phyloP scores from a whole-genome alignment of 2,113 vertebrate species.

The Lepus americanus region DNA sequence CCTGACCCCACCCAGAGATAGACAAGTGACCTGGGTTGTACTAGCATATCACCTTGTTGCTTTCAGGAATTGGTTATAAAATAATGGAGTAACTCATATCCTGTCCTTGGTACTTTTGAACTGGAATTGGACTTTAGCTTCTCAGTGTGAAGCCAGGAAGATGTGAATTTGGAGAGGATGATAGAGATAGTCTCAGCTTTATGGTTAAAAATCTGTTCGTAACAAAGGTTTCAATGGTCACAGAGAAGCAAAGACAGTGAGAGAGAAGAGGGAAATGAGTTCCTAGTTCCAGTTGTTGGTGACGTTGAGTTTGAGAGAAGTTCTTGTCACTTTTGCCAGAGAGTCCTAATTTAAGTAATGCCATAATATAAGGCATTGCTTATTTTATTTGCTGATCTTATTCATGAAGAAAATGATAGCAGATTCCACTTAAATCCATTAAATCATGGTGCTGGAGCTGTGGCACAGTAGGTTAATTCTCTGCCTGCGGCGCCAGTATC shows the following conservation, averaged over 20 bases:
- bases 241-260: background rate
- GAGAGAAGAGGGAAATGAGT: background rate
- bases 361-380: background rate
- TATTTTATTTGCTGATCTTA: constrained; percentile 36
- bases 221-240: background rate
- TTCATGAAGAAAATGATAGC: background rate
- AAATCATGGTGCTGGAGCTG: too few species aligned
- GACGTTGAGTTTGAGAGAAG: background rate
- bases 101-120: background rate
- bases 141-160: background rate
- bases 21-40: background rate
- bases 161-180: background rate
- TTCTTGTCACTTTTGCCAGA: constrained; percentile 11
- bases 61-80: background rate
- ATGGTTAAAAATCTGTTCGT: background rate
- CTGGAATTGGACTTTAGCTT: background rate
- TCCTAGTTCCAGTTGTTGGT: background rate
- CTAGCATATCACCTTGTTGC: background rate
- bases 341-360: background rate
- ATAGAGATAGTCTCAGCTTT: background rate
- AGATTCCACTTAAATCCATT: background rate
- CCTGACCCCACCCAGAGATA: background rate
- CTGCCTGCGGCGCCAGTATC: too few species aligned
- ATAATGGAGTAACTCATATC: background rate
- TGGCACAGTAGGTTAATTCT: too few species aligned